Percentiles rank a stretch among this genome's conserved stretches.
Evolutionary conservation across 1,140 invertebrate species (phyloP).

Genomic region (Drosophila sproati): DNA sequence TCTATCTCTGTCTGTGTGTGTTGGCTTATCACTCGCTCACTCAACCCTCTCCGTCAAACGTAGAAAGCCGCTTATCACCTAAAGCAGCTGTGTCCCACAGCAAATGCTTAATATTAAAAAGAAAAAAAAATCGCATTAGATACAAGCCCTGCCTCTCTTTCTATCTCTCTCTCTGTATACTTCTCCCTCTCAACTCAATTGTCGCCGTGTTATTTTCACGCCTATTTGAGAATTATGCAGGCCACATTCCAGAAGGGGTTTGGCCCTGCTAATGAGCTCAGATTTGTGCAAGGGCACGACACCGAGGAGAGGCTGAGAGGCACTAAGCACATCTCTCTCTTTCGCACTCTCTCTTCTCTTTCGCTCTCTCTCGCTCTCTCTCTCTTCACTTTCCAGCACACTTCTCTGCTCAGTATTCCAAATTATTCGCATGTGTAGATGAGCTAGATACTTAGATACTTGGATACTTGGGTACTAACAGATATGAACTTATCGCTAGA

Average conservation of each 20-base stretch:
- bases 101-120: not conserved
- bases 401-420: slow-evolving; percentile 6
- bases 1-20: not conserved
- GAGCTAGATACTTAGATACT: slow-evolving; percentile 41
- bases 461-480: slow-evolving; percentile 23
- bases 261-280: slow-evolving; percentile 59
- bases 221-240: slow-evolving; percentile 62
- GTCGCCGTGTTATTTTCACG: slow-evolving; percentile 56
- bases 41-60: slow-evolving; percentile 1
- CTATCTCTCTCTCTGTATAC: not conserved
- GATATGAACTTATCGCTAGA: slow-evolving; percentile 68
- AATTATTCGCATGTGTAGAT: slow-evolving; percentile 44
- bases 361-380: no score
- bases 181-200: slow-evolving; percentile 8
- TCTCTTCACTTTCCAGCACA: not conserved
- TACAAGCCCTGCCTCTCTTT: slow-evolving; percentile 32
- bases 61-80: slow-evolving; percentile 68
- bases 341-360: not conserved
- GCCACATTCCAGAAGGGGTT: slow-evolving; percentile 39
- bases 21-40: slow-evolving; percentile 14
- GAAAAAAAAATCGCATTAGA: slow-evolving; percentile 62
- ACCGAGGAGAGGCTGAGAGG: not conserved
- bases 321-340: no score
- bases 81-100: slow-evolving; percentile 56
- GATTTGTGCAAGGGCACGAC: slow-evolving; percentile 70